Percentiles rank a stretch among this genome's conserved stretches.
phyloP scores from a whole-genome alignment of 2,888 invertebrate species.

The Synergus japonicus region DNA sequence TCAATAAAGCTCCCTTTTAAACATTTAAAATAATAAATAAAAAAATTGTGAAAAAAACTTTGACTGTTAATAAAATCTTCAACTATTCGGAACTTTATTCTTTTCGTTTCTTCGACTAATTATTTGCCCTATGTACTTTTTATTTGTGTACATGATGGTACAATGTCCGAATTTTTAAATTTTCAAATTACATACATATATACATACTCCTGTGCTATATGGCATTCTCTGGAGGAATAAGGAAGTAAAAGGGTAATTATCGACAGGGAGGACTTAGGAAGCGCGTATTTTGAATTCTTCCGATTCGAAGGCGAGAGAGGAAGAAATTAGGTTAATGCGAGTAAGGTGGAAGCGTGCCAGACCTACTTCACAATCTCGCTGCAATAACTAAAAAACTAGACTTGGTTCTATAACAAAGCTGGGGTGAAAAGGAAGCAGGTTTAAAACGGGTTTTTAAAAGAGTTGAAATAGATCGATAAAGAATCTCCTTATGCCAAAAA shows the following conservation, averaged over 20 bases:
- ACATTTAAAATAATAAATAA: too few relatives aligned
- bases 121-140: too few relatives aligned
- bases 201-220: neutral
- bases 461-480: neutral
- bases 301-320: constrained; percentile 47
- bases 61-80: too few relatives aligned
- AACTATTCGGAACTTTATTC: too few relatives aligned
- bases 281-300: constrained; percentile 60
- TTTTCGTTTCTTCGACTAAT: too few relatives aligned
- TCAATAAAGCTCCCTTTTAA: too few relatives aligned
- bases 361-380: constrained; percentile 53
- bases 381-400: constrained; percentile 42
- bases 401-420: constrained; percentile 40
- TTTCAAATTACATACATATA: too few relatives aligned
- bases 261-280: constrained; percentile 61
- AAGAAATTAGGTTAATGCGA: constrained; percentile 71
- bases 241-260: constrained; percentile 49
- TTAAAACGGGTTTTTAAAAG: neutral
- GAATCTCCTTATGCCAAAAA: neutral
- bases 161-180: too few relatives aligned
- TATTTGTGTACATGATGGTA: too few relatives aligned
- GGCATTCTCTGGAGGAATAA: neutral
- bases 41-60: too few relatives aligned
- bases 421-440: constrained; percentile 34
- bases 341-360: constrained; percentile 69